phyloP scores from a whole-genome alignment of 1,140 invertebrate species.

The Lethrus apterus region DNA sequence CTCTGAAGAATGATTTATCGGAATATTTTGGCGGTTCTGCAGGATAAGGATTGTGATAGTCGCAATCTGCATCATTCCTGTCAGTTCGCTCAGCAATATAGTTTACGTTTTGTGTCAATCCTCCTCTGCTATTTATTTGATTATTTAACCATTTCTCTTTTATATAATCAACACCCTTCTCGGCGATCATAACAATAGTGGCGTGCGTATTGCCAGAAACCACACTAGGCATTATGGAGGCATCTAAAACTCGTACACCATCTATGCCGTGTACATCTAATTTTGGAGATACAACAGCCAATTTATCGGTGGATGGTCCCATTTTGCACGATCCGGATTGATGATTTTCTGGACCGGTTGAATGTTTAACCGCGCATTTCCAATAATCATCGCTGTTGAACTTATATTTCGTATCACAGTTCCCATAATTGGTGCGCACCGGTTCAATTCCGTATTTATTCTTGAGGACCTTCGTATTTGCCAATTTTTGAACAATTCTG shows the following conservation, averaged over 20 bases:
- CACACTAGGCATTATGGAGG: slow-evolving; percentile 69
- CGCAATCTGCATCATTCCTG: slow-evolving; percentile 9
- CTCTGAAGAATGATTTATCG: background rate
- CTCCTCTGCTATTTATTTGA: background rate
- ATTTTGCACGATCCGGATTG: slow-evolving; percentile 77
- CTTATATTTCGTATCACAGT: slow-evolving; percentile 45
- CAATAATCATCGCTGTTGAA: slow-evolving; percentile 74
- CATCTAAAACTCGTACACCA: slow-evolving; percentile 66
- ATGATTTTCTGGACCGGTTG: slow-evolving; percentile 77
- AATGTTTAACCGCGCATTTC: slow-evolving; percentile 67
- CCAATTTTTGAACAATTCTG: slow-evolving; percentile 51
- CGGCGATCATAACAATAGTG: slow-evolving; percentile 76
- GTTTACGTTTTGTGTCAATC: no score
- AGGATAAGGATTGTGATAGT: no score
- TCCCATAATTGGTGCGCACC: slow-evolving; percentile 30
- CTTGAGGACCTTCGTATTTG: slow-evolving; percentile 59
- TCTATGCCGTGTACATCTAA: slow-evolving; percentile 62
- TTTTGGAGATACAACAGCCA: slow-evolving; percentile 64
- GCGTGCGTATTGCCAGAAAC: slow-evolving; percentile 76
- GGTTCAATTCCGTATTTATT: slow-evolving; percentile 64
- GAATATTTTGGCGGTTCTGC: background rate
- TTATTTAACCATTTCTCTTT: slow-evolving; percentile 53
- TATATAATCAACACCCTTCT: slow-evolving; percentile 71
- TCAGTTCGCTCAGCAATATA: no score
- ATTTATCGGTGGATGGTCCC: slow-evolving; percentile 59